These are phyloP conservation scores for Arenaria interpres DNA, from an alignment of 2,113 vertebrate species.

Conservation along the genomic window DNA sequence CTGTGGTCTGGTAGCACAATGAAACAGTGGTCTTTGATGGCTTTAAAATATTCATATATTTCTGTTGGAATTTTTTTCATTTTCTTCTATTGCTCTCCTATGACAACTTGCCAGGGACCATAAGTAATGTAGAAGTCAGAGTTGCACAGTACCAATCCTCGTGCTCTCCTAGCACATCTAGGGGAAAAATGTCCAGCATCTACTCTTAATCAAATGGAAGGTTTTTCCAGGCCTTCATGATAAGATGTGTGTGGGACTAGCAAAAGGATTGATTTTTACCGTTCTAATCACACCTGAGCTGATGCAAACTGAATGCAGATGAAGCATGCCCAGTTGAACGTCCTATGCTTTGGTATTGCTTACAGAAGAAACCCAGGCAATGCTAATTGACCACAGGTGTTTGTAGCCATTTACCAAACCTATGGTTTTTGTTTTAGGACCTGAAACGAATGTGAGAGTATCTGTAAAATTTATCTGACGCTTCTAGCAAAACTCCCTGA, in stretches of 20 bases:
- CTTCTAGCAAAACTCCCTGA: neutral
- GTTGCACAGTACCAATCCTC: neutral
- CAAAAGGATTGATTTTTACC: neutral
- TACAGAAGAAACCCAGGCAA: neutral
- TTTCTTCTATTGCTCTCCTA: neutral
- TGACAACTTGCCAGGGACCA: neutral
- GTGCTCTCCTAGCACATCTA: fast-evolving
- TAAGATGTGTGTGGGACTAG: neutral
- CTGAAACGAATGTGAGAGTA: neutral
- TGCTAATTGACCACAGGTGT: neutral
- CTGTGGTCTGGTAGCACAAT: neutral
- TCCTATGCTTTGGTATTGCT: neutral
- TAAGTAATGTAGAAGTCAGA: neutral
- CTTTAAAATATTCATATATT: neutral
- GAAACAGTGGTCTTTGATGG: neutral
- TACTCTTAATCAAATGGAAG: neutral
- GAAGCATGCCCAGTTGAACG: neutral
- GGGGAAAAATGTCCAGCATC: neutral
- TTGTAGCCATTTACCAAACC: neutral
- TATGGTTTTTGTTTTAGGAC: neutral
- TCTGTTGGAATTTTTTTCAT: neutral
- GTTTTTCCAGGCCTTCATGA: neutral
- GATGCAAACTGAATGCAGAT: neutral
- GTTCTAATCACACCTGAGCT: neutral
- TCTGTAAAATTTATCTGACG: neutral